A percentile compares a stretch with the other conserved stretches of the same genome.
Conservation (phyloP, 2,888 invertebrate genomes). For the Apamea epomidion region DNA sequence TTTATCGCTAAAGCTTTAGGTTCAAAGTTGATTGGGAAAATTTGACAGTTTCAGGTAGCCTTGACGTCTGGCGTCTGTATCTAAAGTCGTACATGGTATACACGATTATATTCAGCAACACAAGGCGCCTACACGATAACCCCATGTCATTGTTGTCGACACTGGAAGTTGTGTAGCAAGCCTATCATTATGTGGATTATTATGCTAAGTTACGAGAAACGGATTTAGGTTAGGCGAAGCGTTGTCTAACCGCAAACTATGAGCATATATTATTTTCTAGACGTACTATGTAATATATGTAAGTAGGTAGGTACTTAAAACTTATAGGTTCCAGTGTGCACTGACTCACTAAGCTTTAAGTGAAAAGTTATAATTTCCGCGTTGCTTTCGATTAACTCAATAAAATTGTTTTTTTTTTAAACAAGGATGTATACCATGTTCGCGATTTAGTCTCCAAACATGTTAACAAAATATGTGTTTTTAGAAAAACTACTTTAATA, state of each 20-base stretch:
- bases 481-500: not conserved
- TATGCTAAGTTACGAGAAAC: slow-evolving; percentile 52
- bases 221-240: slow-evolving; percentile 49
- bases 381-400: not conserved
- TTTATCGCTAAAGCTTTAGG: no score
- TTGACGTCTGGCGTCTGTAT: no score
- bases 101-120: slow-evolving; percentile 11
- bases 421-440: not conserved
- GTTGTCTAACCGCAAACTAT: slow-evolving; percentile 24
- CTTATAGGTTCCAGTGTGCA: not conserved
- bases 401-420: not conserved
- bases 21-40: no score
- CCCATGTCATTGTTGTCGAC: slow-evolving; percentile 24
- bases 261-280: slow-evolving; percentile 21
- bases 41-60: no score
- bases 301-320: not conserved
- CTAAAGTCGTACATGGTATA: not conserved
- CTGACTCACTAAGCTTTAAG: not conserved
- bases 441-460: not conserved
- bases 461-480: not conserved
- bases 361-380: not conserved
- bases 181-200: slow-evolving; percentile 46
- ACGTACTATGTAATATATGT: not conserved
- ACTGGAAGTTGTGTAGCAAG: slow-evolving; percentile 29
- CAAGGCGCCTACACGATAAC: slow-evolving; percentile 5